Conservation (phyloP, 2,113 vertebrate species). For the Henicopernis longicauda region DNA sequence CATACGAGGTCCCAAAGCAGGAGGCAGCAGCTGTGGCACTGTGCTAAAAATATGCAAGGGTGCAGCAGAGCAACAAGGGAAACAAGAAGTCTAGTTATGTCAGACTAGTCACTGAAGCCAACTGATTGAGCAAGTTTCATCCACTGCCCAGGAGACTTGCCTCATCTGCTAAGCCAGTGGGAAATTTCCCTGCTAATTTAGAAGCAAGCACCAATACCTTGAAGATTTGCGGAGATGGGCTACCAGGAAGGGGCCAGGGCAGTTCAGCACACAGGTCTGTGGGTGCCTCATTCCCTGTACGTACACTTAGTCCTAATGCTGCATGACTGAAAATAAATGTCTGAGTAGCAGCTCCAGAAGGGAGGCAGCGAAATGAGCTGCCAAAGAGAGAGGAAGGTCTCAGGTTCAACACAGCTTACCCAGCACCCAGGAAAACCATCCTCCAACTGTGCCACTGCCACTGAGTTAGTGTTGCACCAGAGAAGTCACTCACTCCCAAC, state of each 20-base stretch:
- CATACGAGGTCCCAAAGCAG: background rate
- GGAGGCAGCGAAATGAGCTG: background rate
- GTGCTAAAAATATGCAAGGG: background rate
- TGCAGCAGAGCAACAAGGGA: background rate
- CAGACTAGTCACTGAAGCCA: background rate
- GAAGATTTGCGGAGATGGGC: background rate
- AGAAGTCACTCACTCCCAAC: background rate
- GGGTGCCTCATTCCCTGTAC: background rate
- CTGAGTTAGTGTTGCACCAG: background rate
- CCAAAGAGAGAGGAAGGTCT: background rate
- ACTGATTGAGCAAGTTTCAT: background rate
- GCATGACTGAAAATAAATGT: background rate
- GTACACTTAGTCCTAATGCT: background rate
- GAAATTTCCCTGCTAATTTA: background rate
- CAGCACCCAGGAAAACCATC: background rate
- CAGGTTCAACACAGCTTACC: background rate
- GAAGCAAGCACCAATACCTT: background rate
- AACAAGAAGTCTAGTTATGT: background rate
- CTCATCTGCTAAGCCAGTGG: background rate
- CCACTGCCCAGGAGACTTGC: background rate
- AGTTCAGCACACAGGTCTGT: background rate
- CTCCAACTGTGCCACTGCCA: background rate
- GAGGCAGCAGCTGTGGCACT: fast-evolving
- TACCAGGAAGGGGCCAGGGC: fast-evolving
- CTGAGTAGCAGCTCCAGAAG: background rate